Evolutionary conservation across 2,888 invertebrate species (phyloP), one percentile per base, ranked within the genome.

Genomic region (Odontomyia ornata): DNA sequence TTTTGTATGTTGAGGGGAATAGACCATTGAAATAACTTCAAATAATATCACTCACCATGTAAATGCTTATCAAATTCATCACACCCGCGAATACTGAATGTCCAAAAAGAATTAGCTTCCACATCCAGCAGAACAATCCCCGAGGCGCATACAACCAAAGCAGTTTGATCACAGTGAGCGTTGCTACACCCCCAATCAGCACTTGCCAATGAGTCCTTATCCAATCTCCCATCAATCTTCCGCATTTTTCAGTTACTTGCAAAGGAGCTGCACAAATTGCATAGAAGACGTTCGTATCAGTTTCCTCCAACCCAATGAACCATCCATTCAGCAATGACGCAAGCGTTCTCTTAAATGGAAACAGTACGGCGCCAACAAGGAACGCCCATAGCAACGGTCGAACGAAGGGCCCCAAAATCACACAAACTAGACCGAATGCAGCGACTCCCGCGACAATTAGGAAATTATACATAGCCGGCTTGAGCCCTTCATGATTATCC

Each of bases 371-470:
- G n/a, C 99, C 99, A 82, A 97, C 95, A 43, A 99, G 88, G 77
- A 97, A 88, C 0, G 99, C 98, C 99, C 99, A 99, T 81, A 98
- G 90, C 75, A 99, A 87, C 0, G 99, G 98, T 81, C 95, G 93
- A 46, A 99, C 91, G 86, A 98, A 98, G 0, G 97, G 97, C 82
- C 95, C 94, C 36, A 98, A 88, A 80, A 96, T 94, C 79, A 95
- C 90, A 86, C 94, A 96, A 7, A 96, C 89, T 1, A 94, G 94
- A 0, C 84, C 83, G 78, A 86, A 85, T 1, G 87, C 86, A 36
- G 81, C 84, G 9, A 87, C 79, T 3, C 85, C 86, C 0, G 84
- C 84, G 25, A 84, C 84, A 36, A 87, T 85, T 1, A 87, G 80
- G 72, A 87, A 85, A 78, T 87, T 87, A 75, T 86, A 86, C 83